Evolutionary conservation across 2,888 invertebrate species (phyloP).

Genomic region (Chrysolina oricalcia): DNA sequence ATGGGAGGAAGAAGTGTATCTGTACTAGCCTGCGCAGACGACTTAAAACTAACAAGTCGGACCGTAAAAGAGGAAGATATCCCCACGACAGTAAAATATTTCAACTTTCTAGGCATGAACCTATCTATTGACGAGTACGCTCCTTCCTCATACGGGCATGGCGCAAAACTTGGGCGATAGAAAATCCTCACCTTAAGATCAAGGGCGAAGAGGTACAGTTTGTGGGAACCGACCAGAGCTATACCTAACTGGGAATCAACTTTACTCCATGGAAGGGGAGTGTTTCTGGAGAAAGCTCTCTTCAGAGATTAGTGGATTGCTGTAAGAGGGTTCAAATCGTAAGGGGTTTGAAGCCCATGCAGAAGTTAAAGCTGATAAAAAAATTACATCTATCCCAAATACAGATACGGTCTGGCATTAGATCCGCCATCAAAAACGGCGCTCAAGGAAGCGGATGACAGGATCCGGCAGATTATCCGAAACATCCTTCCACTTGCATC

Average conservation of each 20-base stretch:
- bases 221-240: conserved; percentile 53
- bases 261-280: conserved; percentile 14
- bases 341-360: conserved; percentile 23
- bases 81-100: conserved; percentile 37
- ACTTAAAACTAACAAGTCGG: conserved; percentile 58
- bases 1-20: conserved; percentile 50
- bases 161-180: conserved; percentile 56
- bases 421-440: conserved; percentile 4
- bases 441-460: neutral
- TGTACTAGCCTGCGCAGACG: conserved; percentile 67
- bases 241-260: conserved; percentile 58
- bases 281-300: conserved; percentile 28
- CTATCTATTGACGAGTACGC: conserved; percentile 41
- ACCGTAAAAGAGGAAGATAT: conserved; percentile 41
- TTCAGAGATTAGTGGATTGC: neutral
- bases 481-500: conserved; percentile 14
- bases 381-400: neutral
- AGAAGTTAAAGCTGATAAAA: conserved; percentile 21
- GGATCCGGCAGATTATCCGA: conserved; percentile 11
- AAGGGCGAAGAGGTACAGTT: conserved; percentile 49
- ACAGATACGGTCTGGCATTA: neutral
- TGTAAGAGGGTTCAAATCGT: neutral
- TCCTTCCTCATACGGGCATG: conserved; percentile 2
- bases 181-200: conserved; percentile 53
- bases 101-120: conserved; percentile 56